Conservation (phyloP, 2,888 invertebrate species). For the Athalia circularis region DNA sequence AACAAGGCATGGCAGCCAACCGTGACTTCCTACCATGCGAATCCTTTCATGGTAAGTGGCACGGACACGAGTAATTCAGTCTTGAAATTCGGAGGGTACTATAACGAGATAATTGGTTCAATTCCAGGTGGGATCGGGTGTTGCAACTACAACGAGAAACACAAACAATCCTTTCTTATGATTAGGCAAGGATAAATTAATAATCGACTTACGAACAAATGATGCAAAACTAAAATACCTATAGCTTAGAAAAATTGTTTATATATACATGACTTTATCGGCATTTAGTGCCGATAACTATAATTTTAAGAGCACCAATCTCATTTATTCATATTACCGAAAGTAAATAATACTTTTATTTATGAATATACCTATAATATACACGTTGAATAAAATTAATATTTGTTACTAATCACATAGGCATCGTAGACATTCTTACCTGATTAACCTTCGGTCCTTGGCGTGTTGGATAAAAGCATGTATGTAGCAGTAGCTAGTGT, state of each 20-base stretch:
- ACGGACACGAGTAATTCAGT: neutral
- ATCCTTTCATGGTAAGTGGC: slow-evolving; percentile 73
- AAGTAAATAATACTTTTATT: slow-evolving; percentile 68
- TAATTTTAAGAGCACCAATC: slow-evolving; percentile 65
- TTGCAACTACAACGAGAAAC: slow-evolving; percentile 71
- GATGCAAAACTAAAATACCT: slow-evolving; percentile 66
- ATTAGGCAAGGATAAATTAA: slow-evolving; percentile 64
- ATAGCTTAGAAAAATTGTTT: slow-evolving; percentile 66
- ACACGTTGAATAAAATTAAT: slow-evolving; percentile 71
- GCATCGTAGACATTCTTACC: slow-evolving; percentile 23
- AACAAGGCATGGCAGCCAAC: slow-evolving; percentile 72
- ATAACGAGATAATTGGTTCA: slow-evolving; percentile 25
- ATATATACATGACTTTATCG: slow-evolving; percentile 67
- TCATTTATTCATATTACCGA: slow-evolving; percentile 63
- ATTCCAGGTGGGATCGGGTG: slow-evolving; percentile 68
- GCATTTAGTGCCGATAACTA: slow-evolving; percentile 70
- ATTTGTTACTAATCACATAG: slow-evolving; percentile 68
- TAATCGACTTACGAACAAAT: slow-evolving; percentile 66
- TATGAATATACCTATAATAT: slow-evolving; percentile 69
- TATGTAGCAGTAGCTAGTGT: neutral
- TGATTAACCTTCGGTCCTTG: neutral
- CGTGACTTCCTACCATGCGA: slow-evolving; percentile 71
- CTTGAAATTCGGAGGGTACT: neutral
- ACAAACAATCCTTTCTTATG: slow-evolving; percentile 80
- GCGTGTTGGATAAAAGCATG: slow-evolving; percentile 10